Evolutionary conservation across 2,113 vertebrate species (phyloP).

Genomic region (Daphoenositta chrysoptera): DNA sequence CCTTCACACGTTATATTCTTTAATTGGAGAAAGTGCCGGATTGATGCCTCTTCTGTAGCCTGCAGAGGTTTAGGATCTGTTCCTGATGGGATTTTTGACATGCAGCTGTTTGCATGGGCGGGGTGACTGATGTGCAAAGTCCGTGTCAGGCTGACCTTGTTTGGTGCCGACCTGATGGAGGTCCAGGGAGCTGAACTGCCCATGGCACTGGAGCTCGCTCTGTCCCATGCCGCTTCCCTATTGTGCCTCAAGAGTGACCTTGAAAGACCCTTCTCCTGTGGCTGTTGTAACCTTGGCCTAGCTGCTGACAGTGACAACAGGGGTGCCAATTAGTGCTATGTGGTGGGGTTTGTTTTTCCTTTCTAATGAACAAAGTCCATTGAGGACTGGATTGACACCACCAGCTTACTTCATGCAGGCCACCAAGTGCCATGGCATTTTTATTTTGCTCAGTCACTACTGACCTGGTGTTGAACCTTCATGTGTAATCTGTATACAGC

Average conservation of each 20-base stretch:
- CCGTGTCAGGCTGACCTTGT: background rate
- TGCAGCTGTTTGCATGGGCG: background rate
- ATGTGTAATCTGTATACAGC: background rate
- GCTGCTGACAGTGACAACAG: background rate
- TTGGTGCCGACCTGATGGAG: background rate
- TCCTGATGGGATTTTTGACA: background rate
- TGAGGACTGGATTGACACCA: background rate
- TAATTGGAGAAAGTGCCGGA: background rate
- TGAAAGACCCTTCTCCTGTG: background rate
- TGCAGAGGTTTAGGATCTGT: background rate
- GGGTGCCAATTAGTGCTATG: conserved; percentile 32
- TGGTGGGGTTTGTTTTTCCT: background rate
- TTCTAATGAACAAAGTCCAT: conserved; percentile 2
- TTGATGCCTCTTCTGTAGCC: background rate
- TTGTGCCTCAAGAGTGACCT: background rate
- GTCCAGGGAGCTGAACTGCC: background rate
- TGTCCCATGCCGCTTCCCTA: background rate
- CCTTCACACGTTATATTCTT: background rate
- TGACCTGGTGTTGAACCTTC: background rate
- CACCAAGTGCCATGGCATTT: background rate
- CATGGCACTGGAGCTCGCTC: background rate
- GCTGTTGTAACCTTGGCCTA: background rate
- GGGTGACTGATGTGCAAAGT: background rate
- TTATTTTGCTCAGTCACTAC: background rate
- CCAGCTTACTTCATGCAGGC: background rate